These are phyloP conservation scores for Chondrosia reniformis DNA, from an alignment of 37 sponge, comb jelly and placozoan genomes.

Conservation along the genomic window DNA sequence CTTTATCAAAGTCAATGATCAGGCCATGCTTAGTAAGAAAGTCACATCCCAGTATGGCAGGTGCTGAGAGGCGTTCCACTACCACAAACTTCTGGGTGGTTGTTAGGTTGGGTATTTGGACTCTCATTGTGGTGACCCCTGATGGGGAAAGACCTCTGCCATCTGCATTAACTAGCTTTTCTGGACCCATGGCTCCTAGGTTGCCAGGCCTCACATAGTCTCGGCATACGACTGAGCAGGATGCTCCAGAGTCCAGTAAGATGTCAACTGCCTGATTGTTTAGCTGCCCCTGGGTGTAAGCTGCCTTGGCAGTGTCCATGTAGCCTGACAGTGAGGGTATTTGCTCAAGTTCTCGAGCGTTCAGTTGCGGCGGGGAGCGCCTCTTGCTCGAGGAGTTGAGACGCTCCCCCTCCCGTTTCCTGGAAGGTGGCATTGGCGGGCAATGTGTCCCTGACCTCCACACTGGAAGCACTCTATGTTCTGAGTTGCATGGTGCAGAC, in stretches of 20 bases:
- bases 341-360: not conserved
- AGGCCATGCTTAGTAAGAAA: not conserved
- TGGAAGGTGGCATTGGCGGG: not conserved
- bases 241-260: not conserved
- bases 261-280: not conserved
- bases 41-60: not conserved
- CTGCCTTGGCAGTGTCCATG: not conserved
- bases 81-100: not conserved
- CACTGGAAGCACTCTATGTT: slow-evolving; percentile 1
- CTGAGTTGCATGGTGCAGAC: not conserved
- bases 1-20: not conserved
- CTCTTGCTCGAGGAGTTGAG: not conserved
- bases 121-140: not conserved
- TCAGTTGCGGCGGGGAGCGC: slow-evolving; percentile 8
- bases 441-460: not conserved
- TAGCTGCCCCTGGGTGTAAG: not conserved
- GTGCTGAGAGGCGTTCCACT: not conserved
- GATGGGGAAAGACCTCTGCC: not conserved
- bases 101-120: not conserved
- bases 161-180: not conserved
- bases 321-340: not conserved
- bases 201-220: not conserved
- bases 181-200: not conserved
- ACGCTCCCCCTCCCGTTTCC: slow-evolving; percentile 17
- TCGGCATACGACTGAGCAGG: not conserved